Percentiles rank a stretch among this genome's conserved stretches.
Evolutionary conservation across 2,888 invertebrate species (phyloP).

Genomic region (Icerya purchasi): DNA sequence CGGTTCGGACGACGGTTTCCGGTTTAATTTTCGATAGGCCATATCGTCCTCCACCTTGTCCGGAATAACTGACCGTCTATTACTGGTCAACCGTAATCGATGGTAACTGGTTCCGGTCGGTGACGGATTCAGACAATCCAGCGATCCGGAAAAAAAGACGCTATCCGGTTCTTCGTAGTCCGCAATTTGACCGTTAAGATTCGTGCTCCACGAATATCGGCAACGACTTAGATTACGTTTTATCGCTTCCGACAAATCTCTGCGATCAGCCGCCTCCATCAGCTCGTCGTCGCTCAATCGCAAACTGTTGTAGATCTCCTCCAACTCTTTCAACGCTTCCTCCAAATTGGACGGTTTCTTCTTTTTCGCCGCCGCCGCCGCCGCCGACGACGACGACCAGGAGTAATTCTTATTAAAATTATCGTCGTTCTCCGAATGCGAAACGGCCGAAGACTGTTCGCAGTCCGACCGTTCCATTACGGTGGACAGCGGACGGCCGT

Average conservation of each 20-base stretch:
- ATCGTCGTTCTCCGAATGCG: conserved; percentile 19
- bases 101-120: not conserved
- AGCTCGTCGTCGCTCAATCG: conserved; percentile 65
- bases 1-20: conserved; percentile 32
- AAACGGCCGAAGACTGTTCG: conserved; percentile 9
- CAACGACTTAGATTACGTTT: conserved; percentile 22
- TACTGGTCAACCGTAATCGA: conserved; percentile 2
- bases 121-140: not conserved
- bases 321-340: conserved; percentile 69
- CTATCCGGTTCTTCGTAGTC: too few relatives aligned
- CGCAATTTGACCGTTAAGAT: not conserved
- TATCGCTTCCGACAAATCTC: conserved; percentile 31
- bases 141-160: not conserved
- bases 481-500: conserved; percentile 21
- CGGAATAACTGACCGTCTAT: conserved; percentile 25
- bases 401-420: conserved; percentile 1
- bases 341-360: conserved; percentile 55
- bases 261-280: conserved; percentile 34
- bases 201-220: conserved; percentile 1
- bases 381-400: too few relatives aligned
- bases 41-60: conserved; percentile 55
- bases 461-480: conserved; percentile 21
- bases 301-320: conserved; percentile 74
- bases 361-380: conserved; percentile 4
- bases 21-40: conserved; percentile 51